phyloP scores from a whole-genome alignment of 1,140 invertebrate species.

The Spodoptera litura region DNA sequence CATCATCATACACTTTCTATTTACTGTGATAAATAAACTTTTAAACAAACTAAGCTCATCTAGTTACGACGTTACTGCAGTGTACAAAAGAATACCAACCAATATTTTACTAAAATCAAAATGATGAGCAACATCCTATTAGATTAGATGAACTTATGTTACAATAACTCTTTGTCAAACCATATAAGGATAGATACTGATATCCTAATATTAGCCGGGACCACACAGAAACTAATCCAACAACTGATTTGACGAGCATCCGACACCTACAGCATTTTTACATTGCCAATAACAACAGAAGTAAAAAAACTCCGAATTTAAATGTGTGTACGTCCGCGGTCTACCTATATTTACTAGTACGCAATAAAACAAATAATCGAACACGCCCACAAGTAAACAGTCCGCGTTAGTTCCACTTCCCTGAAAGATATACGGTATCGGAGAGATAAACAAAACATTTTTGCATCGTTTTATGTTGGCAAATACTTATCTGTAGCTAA shows the following conservation, averaged over 20 bases:
- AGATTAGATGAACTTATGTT: background rate
- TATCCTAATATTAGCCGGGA: background rate
- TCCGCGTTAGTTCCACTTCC: constrained; percentile 1
- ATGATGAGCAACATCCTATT: too few species aligned
- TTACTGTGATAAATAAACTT: too few species aligned
- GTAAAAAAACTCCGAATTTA: background rate
- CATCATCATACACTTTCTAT: too few species aligned
- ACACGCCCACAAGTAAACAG: constrained; percentile 1
- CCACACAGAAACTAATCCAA: background rate
- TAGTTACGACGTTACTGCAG: too few species aligned
- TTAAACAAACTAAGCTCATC: too few species aligned
- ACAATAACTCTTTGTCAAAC: background rate
- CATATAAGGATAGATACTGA: background rate
- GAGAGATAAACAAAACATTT: constrained; percentile 37
- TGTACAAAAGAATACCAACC: too few species aligned
- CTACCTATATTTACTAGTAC: background rate
- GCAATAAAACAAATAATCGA: constrained; percentile 17
- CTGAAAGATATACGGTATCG: constrained; percentile 30
- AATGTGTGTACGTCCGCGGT: background rate
- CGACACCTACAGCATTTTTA: background rate
- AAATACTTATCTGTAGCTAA: constrained; percentile 4
- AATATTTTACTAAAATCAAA: too few species aligned
- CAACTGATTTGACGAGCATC: constrained; percentile 18
- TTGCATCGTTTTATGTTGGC: constrained; percentile 10
- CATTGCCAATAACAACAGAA: constrained; percentile 24